Conservation (phyloP, 2,113 vertebrate species). For the Tragelaphus scriptus region DNA sequence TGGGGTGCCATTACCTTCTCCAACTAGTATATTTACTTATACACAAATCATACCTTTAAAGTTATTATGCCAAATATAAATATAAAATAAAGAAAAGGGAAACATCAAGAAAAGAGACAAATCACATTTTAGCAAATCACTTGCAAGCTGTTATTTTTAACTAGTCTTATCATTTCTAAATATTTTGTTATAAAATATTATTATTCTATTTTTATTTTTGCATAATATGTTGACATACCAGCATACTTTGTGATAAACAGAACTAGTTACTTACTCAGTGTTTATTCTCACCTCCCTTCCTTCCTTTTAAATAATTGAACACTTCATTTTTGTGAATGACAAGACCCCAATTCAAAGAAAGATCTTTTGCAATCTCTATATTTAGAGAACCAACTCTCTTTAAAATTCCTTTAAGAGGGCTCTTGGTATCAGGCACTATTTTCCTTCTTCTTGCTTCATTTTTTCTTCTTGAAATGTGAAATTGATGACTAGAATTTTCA, state of each 20-base stretch:
- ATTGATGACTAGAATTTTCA: background rate
- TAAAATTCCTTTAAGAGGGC: background rate
- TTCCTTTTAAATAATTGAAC: background rate
- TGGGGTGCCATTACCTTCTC: no score
- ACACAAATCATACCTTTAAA: background rate
- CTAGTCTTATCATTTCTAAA: background rate
- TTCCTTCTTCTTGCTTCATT: background rate
- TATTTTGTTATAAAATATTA: background rate
- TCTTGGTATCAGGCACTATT: background rate
- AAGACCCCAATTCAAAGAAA: background rate
- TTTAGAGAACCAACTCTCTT: background rate
- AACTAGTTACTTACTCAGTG: background rate
- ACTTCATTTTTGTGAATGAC: background rate
- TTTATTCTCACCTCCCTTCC: background rate
- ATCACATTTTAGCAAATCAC: background rate
- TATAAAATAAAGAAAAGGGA: background rate
- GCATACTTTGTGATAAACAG: background rate
- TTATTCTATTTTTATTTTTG: background rate
- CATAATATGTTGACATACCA: background rate
- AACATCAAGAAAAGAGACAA: background rate
- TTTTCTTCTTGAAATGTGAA: background rate
- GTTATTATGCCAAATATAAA: background rate
- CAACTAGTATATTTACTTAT: background rate
- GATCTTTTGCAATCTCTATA: background rate
- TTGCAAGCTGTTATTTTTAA: background rate